A percentile compares a stretch with the other conserved stretches of the same genome.
Conservation (phyloP, 1,140 invertebrate species). For the Agraylea sexmaculata region DNA sequence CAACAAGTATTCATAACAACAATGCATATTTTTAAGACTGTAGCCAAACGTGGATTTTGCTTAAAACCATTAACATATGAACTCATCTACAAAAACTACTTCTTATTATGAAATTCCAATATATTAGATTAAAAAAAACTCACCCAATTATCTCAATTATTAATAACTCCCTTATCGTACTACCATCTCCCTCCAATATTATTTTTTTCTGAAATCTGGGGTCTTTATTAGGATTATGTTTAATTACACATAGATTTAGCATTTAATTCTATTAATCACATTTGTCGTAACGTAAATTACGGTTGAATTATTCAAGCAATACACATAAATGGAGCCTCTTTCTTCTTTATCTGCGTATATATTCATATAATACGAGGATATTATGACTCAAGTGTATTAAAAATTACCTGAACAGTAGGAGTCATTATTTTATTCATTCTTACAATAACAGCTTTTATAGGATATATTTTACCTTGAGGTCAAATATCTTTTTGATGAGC, state of each 20-base stretch:
- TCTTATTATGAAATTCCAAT: too few relatives aligned
- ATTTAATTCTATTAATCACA: not conserved
- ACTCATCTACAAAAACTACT: too few relatives aligned
- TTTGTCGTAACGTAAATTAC: conserved; percentile 37
- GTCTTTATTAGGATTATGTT: conserved; percentile 44
- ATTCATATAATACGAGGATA: conserved; percentile 43
- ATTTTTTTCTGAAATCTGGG: conserved; percentile 42
- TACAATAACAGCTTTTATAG: conserved; percentile 54
- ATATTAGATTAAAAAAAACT: conserved; percentile 35
- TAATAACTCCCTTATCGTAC: conserved; percentile 41
- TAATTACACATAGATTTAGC: conserved; percentile 27
- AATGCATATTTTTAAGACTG: too few relatives aligned
- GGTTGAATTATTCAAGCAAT: conserved; percentile 43
- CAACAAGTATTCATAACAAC: too few relatives aligned
- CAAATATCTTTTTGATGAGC: conserved; percentile 63
- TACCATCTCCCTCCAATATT: conserved; percentile 43
- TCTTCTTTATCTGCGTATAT: conserved; percentile 42
- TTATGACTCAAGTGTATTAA: conserved; percentile 40
- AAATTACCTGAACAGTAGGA: conserved; percentile 43
- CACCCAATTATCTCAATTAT: conserved; percentile 36
- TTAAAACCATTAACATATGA: too few relatives aligned
- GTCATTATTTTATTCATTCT: conserved; percentile 44
- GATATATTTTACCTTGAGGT: conserved; percentile 56
- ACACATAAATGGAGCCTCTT: conserved; percentile 44
- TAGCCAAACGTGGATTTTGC: too few relatives aligned